These are phyloP conservation scores for Lepidotrigona ventralis DNA, from an alignment of 1,140 invertebrate species.

Conservation along the genomic window DNA sequence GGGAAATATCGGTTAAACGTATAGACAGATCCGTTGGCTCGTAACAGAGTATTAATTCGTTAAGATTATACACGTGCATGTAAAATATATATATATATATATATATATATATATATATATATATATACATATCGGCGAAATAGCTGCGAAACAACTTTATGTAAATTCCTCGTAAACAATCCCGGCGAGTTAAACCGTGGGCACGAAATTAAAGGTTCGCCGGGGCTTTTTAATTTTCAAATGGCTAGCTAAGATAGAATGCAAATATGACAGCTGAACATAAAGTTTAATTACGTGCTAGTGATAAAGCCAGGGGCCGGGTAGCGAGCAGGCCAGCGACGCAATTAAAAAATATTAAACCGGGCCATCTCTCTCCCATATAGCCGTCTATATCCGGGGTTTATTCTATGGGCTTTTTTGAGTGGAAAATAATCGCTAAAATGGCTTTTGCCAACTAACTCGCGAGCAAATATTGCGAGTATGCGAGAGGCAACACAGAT, in stretches of 20 bases:
- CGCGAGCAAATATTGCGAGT: slow-evolving; percentile 63
- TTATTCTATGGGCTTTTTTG: slow-evolving; percentile 63
- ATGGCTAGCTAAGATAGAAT: slow-evolving; percentile 64
- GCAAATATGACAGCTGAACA: slow-evolving; percentile 65
- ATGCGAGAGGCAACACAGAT: slow-evolving; percentile 55
- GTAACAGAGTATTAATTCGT: slow-evolving; percentile 31
- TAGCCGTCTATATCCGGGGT: slow-evolving; percentile 47
- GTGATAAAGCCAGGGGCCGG: slow-evolving; percentile 53
- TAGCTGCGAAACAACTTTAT: slow-evolving; percentile 35
- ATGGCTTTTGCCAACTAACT: slow-evolving; percentile 63
- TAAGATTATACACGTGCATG: neutral
- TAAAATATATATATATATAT: too few relatives aligned
- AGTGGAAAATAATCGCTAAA: slow-evolving; percentile 65
- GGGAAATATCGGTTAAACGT: slow-evolving; percentile 18
- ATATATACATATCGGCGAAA: slow-evolving; percentile 4
- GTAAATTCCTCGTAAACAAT: slow-evolving; percentile 46
- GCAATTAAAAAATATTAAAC: slow-evolving; percentile 67
- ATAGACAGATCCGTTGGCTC: neutral
- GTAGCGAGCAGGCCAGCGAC: slow-evolving; percentile 42
- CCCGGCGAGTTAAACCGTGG: slow-evolving; percentile 38
- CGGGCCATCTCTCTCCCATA: slow-evolving; percentile 42
- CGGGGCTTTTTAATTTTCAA: slow-evolving; percentile 61
- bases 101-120: too few relatives aligned
- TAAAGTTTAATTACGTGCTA: slow-evolving; percentile 65
- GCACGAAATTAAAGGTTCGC: slow-evolving; percentile 60